Evolutionary conservation across 2,113 vertebrate genomes (phyloP), one percentile per base, ranked within the genome.

Genomic region (Scytalopus superciliaris): DNA sequence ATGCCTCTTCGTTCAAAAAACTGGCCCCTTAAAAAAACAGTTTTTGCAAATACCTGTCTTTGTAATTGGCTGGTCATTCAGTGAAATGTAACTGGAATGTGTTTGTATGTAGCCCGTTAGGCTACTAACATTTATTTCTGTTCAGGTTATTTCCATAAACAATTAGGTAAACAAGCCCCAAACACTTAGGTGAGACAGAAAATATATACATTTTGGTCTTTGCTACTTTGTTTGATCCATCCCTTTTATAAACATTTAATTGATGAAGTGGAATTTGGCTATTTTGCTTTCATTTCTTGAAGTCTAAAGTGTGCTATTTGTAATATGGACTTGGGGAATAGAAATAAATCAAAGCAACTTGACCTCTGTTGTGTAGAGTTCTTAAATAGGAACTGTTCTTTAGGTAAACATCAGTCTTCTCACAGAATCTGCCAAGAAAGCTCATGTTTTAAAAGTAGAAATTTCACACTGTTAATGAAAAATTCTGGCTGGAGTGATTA

Each of bases 311-410:
- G 93, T 96, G 87, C 59, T 94, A 77, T 96, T 93, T 97, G 95
- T 97, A 90, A 94, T 2, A 91, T 95, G 93, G 74, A 96, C 75
- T 96, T 84, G 94, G 93, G 92, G 93, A 94, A 52, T 80, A 96
- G 88, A 91, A 97, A 97, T 97, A 97, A 96, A 95, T 89, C 77
- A 94, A 94, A 95, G 91, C 52, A 42, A 92, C 85, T 78, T 94
- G 70, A 93, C 23, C 28, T 70, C 27, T 70, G 7, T 30, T 47
- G 67, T 76, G 83, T 92, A 64, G 53, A 87, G 47, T 95, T 86
- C 33, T 92, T 95, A 49, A 87, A 42, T 11, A 35, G 66, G 57
- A 93, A 50, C 52, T 22, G 1, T 37, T 68, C 47, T 82, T 82
- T 3, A 84, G 25, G 19, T 70, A 37, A 75, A 69, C 14, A 39